Percentiles rank a stretch among this genome's conserved stretches.
Conservation (phyloP, 2,888 invertebrate genomes). For the Brenthis daphne region DNA sequence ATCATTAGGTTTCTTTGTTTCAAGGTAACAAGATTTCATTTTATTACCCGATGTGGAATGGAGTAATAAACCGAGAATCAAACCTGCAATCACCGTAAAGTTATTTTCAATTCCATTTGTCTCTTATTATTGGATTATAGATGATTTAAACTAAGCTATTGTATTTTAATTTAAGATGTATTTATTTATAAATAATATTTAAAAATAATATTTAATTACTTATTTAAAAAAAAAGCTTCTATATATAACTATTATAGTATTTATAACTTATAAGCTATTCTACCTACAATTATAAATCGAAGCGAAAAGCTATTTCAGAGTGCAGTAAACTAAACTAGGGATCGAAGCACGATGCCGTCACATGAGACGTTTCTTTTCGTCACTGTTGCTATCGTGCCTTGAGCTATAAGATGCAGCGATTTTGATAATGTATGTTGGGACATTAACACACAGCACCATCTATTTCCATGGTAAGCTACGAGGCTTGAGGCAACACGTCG, state of each 20-base stretch:
- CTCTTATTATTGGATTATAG: not conserved
- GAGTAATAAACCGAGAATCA: conserved; percentile 22
- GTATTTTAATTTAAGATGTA: too few relatives aligned
- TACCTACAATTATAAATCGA: not conserved
- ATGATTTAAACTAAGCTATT: not conserved
- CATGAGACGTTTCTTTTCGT: conserved; percentile 20
- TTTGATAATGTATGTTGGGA: too few relatives aligned
- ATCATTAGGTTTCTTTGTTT: not conserved
- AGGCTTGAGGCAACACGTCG: too few relatives aligned
- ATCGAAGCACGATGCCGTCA: conserved; percentile 13
- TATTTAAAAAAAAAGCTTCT: too few relatives aligned
- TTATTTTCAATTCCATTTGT: conserved; percentile 18
- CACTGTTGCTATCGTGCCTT: conserved; percentile 25
- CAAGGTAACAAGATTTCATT: conserved; percentile 25
- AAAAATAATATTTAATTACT: too few relatives aligned
- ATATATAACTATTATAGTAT: too few relatives aligned
- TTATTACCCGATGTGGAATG: conserved; percentile 19
- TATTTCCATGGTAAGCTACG: too few relatives aligned
- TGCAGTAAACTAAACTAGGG: too few relatives aligned
- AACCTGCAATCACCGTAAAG: conserved; percentile 14
- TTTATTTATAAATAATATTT: not conserved
- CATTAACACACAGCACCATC: too few relatives aligned
- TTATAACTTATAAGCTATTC: not conserved
- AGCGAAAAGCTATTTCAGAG: not conserved
- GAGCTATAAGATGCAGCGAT: conserved; percentile 14